Evolutionary conservation across 64 coral and sea anemone species (phyloP), one percentile per base, ranked within the genome.

Genomic region (Dendronephthya gigantea): DNA sequence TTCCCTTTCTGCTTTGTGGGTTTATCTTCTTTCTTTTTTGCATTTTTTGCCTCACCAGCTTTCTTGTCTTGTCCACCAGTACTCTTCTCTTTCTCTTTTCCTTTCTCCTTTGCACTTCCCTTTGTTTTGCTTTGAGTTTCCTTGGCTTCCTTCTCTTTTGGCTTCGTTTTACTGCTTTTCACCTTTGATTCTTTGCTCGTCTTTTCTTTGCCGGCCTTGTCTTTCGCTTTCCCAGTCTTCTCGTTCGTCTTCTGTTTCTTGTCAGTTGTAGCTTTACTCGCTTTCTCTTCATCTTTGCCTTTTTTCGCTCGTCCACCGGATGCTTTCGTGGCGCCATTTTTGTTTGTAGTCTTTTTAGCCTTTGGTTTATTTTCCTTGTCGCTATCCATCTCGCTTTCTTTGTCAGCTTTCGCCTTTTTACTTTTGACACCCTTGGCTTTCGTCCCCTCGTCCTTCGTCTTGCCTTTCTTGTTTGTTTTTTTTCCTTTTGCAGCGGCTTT

Each of bases 151-250:
- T 62, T 91, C 86, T 16, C 56, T 0, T 30, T 22, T 25, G 85
- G 56, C 39, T 90, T 94, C 0, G 32, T 74, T 45, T 50, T 55
- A 9, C 82, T 86, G 40, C 55, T 88, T 69, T 88, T 85, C 39
- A 49, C 85, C 43, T 50, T 89, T 27, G 39, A 41, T 59, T 84
- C 85, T 34, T 86, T 91, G 12, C 82, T 89, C 19, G 74, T 45
- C 11, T 68, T 33, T 36, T 85, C 68, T 19, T 84, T 90, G 36
- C 86, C 87, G 0, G 32, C 30, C 39, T 92, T 89, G 30, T 0
- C 58, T 39, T 45, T 76, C 19, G 4, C 25, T 62, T 62, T 22
- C 16, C 16, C 55, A 52, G n/a, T n/a, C 41, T 45, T 11, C 11
- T 62, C 55, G 0, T 62, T 62, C 25, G 4, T 23, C 3, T 33